These are phyloP conservation scores for Drosophila phalerata DNA, from an alignment of 2,888 invertebrate genomes.

Conservation along the genomic window DNA sequence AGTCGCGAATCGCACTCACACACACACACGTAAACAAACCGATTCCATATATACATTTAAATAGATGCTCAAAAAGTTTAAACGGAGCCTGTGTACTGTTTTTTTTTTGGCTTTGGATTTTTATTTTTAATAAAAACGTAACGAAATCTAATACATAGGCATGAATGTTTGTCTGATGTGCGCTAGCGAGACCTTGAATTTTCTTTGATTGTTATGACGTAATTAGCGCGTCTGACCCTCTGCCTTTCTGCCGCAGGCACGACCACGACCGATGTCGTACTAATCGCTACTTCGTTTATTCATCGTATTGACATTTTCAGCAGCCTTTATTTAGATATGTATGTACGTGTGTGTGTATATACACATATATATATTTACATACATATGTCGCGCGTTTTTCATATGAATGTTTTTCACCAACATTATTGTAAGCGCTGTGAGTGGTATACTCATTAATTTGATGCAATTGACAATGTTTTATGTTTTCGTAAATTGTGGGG, in stretches of 20 bases:
- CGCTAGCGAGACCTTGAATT: conserved; percentile 84
- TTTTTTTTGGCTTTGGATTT: conserved; percentile 57
- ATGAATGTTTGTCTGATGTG: conserved; percentile 55
- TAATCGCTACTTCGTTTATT: conserved; percentile 78
- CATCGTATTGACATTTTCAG: conserved; percentile 79
- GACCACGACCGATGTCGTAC: conserved; percentile 69
- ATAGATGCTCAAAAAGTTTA: conserved; percentile 41
- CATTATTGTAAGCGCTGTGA: neutral
- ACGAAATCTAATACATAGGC: conserved; percentile 78
- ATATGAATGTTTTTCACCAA: conserved; percentile 25
- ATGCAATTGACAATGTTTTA: conserved; percentile 16
- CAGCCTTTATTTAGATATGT: conserved; percentile 65
- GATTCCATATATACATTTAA: conserved; percentile 24
- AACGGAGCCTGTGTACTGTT: conserved; percentile 53
- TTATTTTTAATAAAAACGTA: conserved; percentile 78
- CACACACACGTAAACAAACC: conserved; percentile 43
- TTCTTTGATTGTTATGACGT: conserved; percentile 84
- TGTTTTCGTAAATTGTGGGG: conserved; percentile 20
- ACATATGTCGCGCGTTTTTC: conserved; percentile 71
- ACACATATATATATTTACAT: conserved; percentile 23
- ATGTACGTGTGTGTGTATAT: conserved; percentile 2
- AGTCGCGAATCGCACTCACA: conserved; percentile 64
- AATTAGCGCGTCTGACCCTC: conserved; percentile 79
- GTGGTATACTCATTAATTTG: conserved; percentile 1
- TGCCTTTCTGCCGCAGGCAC: conserved; percentile 48